Base-by-base conservation (phyloP, 2,113 vertebrate species). In the Glaucomys volans region DNA sequence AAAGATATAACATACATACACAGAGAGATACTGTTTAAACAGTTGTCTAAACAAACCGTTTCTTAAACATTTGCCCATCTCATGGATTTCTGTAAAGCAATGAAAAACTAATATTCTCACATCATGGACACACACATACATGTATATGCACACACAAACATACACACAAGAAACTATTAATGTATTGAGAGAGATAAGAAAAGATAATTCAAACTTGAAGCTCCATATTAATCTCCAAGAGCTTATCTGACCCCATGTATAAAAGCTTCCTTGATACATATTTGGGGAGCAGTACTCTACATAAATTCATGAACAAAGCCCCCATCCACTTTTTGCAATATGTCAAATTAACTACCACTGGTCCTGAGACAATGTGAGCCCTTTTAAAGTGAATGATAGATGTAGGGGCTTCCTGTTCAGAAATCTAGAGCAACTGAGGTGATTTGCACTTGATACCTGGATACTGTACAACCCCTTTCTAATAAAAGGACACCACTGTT, bases 181-280 rank as follows among this genome's bases (percentile, higher is more conserved):
- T 91, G 35, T 4, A n/a, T 11, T 84, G 6, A 91, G 17, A 40
- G 6, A 57, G 20, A 86, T 72, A 37, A 82, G 9, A 82, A 50
- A 82, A 89, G 28, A 71, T n/a, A 89, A 79, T 26, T 75, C 42
- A 81, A 94, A 12, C 17, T 82, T 71, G n/a, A 87, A 96, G 74
- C 6, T 17, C 5, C 2, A 12, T 72, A 42, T 59, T 75, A 59
- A 66, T 80, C 24, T 81, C 57, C 1, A 47, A 71, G 47, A 93
- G 1, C 14, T 83, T 83, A 76, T 12, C 32, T 22, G 13, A 80
- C n/a, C 32, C n/a, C 44, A 35, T 8, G 0, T 30, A 54, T 62
- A 62, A 75, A 82, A 86, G 20, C 6, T 57, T 52, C 42, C 18
- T 91, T 88, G 57, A 59, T 59, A 59, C 16, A 75, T 32, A 4